Percentiles rank a stretch among this genome's conserved stretches.
These are phyloP conservation scores for Clistopyga incitator DNA, from an alignment of 2,888 invertebrate genomes.

Conservation along the genomic window DNA sequence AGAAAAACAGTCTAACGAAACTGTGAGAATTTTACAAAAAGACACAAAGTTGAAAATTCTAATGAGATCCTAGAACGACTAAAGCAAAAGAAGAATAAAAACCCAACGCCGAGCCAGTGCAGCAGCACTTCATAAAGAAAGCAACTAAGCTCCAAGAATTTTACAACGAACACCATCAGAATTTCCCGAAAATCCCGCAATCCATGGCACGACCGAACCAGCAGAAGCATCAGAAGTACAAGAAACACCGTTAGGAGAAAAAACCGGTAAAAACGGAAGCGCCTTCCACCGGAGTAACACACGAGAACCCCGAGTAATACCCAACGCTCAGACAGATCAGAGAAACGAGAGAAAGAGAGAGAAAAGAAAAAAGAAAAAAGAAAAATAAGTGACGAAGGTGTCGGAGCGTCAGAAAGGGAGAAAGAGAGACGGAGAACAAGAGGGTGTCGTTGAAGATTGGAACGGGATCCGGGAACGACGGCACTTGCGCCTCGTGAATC, in stretches of 20 bases:
- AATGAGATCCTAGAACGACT: too few relatives aligned
- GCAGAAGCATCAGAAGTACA: not conserved
- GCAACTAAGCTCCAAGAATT: too few relatives aligned
- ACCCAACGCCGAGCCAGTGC: too few relatives aligned
- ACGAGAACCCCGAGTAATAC: not conserved
- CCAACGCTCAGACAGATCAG: slow-evolving; percentile 38
- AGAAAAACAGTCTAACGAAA: too few relatives aligned
- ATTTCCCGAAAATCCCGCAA: too few relatives aligned
- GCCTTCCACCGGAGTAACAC: slow-evolving; percentile 30
- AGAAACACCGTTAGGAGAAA: slow-evolving; percentile 15
- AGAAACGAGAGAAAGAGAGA: slow-evolving; percentile 27
- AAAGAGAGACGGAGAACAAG: slow-evolving; percentile 3
- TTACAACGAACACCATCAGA: too few relatives aligned
- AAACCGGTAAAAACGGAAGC: not conserved
- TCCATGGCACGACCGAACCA: not conserved
- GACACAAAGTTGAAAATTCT: too few relatives aligned
- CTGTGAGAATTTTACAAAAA: too few relatives aligned
- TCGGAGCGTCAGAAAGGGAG: slow-evolving; percentile 7
- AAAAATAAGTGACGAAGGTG: slow-evolving; percentile 23
- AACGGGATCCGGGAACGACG: slow-evolving; percentile 48
- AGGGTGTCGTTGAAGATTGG: slow-evolving; percentile 48
- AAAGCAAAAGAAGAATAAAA: too few relatives aligned
- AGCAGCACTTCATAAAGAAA: too few relatives aligned
- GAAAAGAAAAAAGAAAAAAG: not conserved
- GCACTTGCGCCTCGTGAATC: slow-evolving; percentile 59